Base-by-base conservation (phyloP, 2,797 vertebrate species). In the Manis pentadactyla region DNA sequence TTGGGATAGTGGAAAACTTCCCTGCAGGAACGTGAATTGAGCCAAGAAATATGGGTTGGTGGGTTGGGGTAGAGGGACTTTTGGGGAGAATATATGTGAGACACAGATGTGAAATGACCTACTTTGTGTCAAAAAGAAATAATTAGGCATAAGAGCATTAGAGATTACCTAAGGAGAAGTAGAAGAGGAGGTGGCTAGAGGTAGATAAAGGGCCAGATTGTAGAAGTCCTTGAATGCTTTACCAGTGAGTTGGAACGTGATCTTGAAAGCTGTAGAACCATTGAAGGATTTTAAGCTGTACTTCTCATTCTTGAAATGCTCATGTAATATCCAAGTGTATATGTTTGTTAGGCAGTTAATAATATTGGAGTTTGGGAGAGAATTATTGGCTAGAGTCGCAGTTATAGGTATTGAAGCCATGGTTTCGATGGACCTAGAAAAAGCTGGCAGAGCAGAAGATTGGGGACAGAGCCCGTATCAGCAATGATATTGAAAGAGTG, bases 1-100 rank as follows among this genome's bases (percentile, higher is more conserved):
- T 90, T n/a, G 23, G 61, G 49, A 82, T 34, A 89, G 59, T 94
- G 49, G 46, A 51, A 86, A 85, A 87, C n/a, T 69, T 86, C 57
- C 37, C 14, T 89, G 25, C 57, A 74, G 37, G 75, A 82, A 83
- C 73, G 53, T 95, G 78, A 89, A 55, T 87, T 83, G 75, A 93
- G n/a, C 10, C 25, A 74, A 75, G 49, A 77, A 89, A 63, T 74
- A 34, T 51, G 15, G 21, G 42, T 97, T 93, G 11, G 4, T 92
- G 57, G 57, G 23, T 21, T 23, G 4, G 25, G 21, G 10, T 88
- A 63, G 74, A 78, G 25, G 51, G 31, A 68, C 63, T 66, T 95
- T 4, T 49, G 66, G 18, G 39, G 25, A 64, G 81, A 94, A 34
- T n/a, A 61, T 29, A 0, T 91, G 11, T 82, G 37, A 93, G 11